Conservation (phyloP, 2,113 vertebrate species). For the Strix uralensis region DNA sequence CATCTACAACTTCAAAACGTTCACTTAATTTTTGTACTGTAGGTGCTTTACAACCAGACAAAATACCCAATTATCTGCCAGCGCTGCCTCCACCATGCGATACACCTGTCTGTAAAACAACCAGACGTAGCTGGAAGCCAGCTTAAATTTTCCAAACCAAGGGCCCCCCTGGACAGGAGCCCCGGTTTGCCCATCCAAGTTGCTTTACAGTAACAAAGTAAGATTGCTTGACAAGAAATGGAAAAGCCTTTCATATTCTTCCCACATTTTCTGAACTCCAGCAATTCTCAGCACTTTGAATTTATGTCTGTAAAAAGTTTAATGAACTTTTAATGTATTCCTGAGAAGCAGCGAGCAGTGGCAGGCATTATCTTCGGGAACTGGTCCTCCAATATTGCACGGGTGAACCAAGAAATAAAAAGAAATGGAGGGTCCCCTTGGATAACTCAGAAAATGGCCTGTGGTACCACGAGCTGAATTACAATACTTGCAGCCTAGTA, state of each 20-base stretch:
- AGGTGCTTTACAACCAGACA: neutral
- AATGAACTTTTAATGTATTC: neutral
- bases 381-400: neutral
- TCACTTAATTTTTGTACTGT: neutral
- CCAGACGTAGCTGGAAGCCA: neutral
- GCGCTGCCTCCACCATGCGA: neutral
- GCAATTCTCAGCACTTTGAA: neutral
- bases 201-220: neutral
- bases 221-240: neutral
- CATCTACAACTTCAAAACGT: neutral
- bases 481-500: neutral
- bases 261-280: neutral
- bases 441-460: neutral
- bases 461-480: neutral
- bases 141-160: rapidly evolving
- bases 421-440: neutral
- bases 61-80: neutral
- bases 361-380: neutral
- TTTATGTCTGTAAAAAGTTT: neutral
- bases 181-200: neutral
- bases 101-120: neutral
- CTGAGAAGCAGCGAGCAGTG: neutral
- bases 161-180: neutral
- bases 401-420: neutral
- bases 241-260: neutral